These are phyloP conservation scores for Drosophila neoperkinsi DNA, from an alignment of 2,888 invertebrate species.

Conservation along the genomic window DNA sequence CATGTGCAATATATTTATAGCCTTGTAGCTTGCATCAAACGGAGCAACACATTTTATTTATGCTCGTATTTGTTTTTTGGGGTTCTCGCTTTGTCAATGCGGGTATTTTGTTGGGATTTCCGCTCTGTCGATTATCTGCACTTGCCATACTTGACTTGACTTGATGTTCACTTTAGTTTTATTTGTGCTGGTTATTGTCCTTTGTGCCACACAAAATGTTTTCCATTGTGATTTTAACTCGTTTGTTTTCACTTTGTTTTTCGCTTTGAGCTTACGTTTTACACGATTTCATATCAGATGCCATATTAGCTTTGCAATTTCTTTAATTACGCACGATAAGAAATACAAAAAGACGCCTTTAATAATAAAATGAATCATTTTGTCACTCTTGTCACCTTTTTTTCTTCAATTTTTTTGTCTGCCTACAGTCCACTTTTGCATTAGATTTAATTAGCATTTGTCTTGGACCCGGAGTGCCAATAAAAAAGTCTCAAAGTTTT, in stretches of 20 bases:
- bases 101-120: not conserved
- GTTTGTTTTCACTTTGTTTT: constrained; percentile 8
- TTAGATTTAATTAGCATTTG: constrained; percentile 71
- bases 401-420: not conserved
- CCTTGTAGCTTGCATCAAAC: not conserved
- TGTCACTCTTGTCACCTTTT: constrained; percentile 1
- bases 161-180: constrained; percentile 23
- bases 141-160: constrained; percentile 14
- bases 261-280: not conserved
- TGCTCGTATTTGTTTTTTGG: not conserved
- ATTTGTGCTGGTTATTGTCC: constrained; percentile 9
- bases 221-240: constrained; percentile 6
- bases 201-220: not conserved
- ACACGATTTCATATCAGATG: constrained; percentile 14
- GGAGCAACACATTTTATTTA: constrained; percentile 22
- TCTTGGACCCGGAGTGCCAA: constrained; percentile 38
- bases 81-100: not conserved
- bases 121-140: constrained; percentile 26
- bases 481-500: constrained; percentile 40
- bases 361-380: constrained; percentile 31
- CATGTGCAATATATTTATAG: constrained; percentile 7
- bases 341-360: not conserved
- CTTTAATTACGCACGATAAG: not conserved
- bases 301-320: constrained; percentile 1
- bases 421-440: constrained; percentile 48